Percentiles rank a stretch among this genome's conserved stretches.
phyloP scores from a whole-genome alignment of 2,888 invertebrate species.

The Hyalella azteca region DNA sequence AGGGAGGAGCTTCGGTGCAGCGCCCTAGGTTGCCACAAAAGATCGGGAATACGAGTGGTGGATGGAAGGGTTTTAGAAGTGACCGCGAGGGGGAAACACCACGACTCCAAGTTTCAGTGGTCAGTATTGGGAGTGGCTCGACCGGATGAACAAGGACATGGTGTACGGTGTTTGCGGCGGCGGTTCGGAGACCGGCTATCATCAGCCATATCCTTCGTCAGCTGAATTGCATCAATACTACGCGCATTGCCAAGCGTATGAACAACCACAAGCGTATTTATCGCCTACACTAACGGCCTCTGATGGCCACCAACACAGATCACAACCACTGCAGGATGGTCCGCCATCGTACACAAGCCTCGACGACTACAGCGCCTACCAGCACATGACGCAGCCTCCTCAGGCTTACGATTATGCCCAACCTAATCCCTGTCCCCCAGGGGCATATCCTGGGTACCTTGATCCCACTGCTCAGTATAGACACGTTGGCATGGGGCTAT shows the following conservation, averaged over 20 bases:
- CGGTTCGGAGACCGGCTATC: conserved; percentile 58
- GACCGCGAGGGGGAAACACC: conserved; percentile 33
- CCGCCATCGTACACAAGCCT: conserved; percentile 56
- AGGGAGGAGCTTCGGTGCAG: not conserved
- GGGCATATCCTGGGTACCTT: conserved; percentile 57
- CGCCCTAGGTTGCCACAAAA: not conserved
- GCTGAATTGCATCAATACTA: conserved; percentile 57
- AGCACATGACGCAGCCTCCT: conserved; percentile 47
- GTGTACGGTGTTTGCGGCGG: conserved; percentile 59
- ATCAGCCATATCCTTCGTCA: conserved; percentile 51
- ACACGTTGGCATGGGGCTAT: conserved; percentile 58
- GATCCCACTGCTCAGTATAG: conserved; percentile 58
- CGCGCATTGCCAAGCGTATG: conserved; percentile 54
- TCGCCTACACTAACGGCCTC: conserved; percentile 55
- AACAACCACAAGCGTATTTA: conserved; percentile 55
- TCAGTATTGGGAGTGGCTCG: conserved; percentile 54
- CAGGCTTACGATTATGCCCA: conserved; percentile 55
- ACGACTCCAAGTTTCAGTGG: conserved; percentile 37
- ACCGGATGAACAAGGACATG: conserved; percentile 59
- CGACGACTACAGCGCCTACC: conserved; percentile 56
- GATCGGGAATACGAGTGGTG: conserved; percentile 37
- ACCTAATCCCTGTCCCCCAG: conserved; percentile 43
- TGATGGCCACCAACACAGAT: conserved; percentile 47
- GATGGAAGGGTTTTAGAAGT: conserved; percentile 34
- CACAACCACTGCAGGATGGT: conserved; percentile 50